These are phyloP conservation scores for Dinothrombium tinctorium DNA, from an alignment of 1,140 invertebrate species.

Conservation along the genomic window DNA sequence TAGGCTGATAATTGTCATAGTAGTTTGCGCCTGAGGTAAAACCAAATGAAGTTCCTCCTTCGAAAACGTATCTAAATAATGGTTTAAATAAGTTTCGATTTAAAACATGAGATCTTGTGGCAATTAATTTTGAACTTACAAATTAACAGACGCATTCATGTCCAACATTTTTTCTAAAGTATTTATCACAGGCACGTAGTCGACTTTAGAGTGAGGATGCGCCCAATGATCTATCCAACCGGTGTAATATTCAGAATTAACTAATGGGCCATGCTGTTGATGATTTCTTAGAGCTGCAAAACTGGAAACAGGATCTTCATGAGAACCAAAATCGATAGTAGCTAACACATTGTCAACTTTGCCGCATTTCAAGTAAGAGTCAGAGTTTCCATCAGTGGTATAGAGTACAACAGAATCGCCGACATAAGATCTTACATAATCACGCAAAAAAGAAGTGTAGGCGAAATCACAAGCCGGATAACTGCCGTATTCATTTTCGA, in stretches of 20 bases:
- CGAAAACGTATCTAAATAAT: too few species aligned
- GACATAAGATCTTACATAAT: conserved; percentile 5
- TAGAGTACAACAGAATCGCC: conserved; percentile 11
- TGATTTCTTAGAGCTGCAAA: conserved; percentile 25
- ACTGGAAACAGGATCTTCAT: conserved; percentile 1
- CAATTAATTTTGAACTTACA: too few species aligned
- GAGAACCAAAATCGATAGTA: conserved; percentile 47
- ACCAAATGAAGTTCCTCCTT: too few species aligned
- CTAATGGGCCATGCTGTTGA: conserved; percentile 34
- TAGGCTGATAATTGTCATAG: conserved; percentile 13
- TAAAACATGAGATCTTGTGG: too few species aligned
- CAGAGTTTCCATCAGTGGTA: conserved; percentile 11
- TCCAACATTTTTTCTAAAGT: conserved; percentile 17
- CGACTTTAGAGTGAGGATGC: conserved; percentile 14
- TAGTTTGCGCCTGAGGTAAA: conserved; percentile 17
- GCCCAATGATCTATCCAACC: conserved; percentile 45
- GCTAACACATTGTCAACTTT: conserved; percentile 36
- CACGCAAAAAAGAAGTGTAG: conserved; percentile 9
- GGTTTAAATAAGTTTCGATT: conserved; percentile 12
- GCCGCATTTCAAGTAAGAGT: conserved; percentile 30
- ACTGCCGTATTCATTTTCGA: conserved; percentile 18
- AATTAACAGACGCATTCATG: conserved; percentile 19
- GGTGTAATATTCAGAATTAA: conserved; percentile 74
- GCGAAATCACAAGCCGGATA: conserved; percentile 15
- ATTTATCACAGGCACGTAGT: conserved; percentile 7